Percentiles rank a stretch among this genome's conserved stretches.
Conservation (phyloP, 2,888 invertebrate species). For the Phoronis australis region DNA sequence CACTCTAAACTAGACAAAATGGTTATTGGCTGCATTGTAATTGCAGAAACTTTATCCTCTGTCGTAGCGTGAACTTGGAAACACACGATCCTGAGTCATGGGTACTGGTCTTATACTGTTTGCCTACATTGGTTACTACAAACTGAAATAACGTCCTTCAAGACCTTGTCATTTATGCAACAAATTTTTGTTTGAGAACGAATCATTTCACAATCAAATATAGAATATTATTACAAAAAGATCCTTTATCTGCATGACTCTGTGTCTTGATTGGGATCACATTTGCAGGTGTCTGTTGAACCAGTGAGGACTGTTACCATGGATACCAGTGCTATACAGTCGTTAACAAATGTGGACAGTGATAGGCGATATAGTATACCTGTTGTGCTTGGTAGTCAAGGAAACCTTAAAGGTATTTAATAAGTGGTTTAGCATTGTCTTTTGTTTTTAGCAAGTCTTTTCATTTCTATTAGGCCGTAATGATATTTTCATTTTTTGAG, state of each 20-base stretch:
- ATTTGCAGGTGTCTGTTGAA: slow-evolving; percentile 28
- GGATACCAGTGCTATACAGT: slow-evolving; percentile 20
- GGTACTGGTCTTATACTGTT: no score
- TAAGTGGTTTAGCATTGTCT: background rate
- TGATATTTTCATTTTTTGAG: background rate
- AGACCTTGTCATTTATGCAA: no score
- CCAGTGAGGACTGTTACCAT: slow-evolving; percentile 22
- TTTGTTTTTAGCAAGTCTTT: background rate
- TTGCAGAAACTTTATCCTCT: no score
- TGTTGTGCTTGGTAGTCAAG: slow-evolving; percentile 19
- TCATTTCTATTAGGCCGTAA: background rate
- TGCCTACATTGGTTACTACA: no score
- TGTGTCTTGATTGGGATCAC: no score
- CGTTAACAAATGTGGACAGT: slow-evolving; percentile 28
- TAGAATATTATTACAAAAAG: background rate
- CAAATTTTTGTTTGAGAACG: no score
- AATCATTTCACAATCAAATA: no score
- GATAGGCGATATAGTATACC: slow-evolving; percentile 19
- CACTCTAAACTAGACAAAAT: no score
- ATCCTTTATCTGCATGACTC: background rate
- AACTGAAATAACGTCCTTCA: no score
- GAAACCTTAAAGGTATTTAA: slow-evolving; percentile 15
- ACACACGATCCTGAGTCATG: no score
- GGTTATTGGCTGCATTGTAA: no score
- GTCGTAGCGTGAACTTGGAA: no score